Conservation (phyloP, 2,888 invertebrate genomes). For the Globia sparganii region DNA sequence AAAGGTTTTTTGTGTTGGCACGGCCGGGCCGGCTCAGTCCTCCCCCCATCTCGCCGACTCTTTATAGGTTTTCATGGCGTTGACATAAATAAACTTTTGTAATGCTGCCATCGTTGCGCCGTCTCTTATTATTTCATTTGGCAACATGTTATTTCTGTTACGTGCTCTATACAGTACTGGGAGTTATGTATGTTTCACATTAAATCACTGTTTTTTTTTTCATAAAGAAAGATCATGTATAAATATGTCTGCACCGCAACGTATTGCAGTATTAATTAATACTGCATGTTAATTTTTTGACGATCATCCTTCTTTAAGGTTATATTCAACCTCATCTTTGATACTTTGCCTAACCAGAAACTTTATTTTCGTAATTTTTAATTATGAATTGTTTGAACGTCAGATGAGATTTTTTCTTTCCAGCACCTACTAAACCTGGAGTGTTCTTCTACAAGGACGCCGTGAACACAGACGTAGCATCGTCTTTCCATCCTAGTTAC, state of each 20-base stretch:
- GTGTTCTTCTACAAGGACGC: too few species aligned
- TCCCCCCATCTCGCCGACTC: background rate
- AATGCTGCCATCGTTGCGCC: constrained; percentile 26
- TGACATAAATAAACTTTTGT: constrained; percentile 57
- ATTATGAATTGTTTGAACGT: too few species aligned
- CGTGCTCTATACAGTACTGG: background rate
- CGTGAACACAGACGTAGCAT: too few species aligned
- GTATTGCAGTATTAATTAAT: too few species aligned
- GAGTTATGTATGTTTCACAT: constrained; percentile 1
- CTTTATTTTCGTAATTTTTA: too few species aligned
- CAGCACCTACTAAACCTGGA: too few species aligned
- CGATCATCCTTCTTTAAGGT: too few species aligned
- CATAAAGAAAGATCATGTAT: background rate
- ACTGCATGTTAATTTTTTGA: too few species aligned
- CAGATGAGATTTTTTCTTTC: too few species aligned
- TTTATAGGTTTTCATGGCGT: constrained; percentile 57
- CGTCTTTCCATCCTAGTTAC: too few species aligned
- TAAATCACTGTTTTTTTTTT: background rate
- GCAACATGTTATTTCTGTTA: constrained; percentile 19
- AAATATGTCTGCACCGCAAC: background rate
- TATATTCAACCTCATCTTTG: too few species aligned
- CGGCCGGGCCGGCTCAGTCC: constrained; percentile 19
- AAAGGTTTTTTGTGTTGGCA: constrained; percentile 67
- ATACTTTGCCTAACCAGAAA: too few species aligned
- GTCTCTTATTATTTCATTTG: constrained; percentile 47